Base-by-base conservation (phyloP, 2,888 invertebrate genomes). In the Lissonota sp. region DNA sequence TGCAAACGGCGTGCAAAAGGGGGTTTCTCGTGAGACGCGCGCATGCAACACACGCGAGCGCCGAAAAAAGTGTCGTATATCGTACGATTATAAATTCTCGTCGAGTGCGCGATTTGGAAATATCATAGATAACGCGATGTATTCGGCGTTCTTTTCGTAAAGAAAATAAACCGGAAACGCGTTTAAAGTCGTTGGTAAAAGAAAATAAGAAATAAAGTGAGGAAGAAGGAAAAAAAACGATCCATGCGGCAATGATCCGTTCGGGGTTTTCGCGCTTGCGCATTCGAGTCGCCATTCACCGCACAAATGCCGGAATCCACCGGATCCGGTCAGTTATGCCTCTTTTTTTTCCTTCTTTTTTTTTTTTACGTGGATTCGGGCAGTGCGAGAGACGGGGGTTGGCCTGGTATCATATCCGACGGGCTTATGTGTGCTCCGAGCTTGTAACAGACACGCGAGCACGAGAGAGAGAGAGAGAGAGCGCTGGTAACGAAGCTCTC, bases 401-500 rank as follows among this genome's bases (percentile, higher is more conserved):
- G 49, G 64, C 42, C 6, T 64, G 14, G 63, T 62, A 26, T 26
- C 53, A 53, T 14, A 53, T 14, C 14, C 53, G 6, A 44, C 42
- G 42, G 44, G 42, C 55, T 64, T 37, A 66, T 42, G 64, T 74
- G 74, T 55, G 40, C 60, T 58, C 40, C 60, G 60, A 69, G 67
- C 75, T 60, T 53, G 67, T 49, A 42, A 67, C 58, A n/a, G 42
- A 75, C 44, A 53, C 53, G 51, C 14, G 64, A 46, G 44, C n/a
- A 44, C 26, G 64, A 26, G 55, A 57, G 62, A 53, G 51, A 14
- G 63, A 6, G 64, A 39, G 49, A 39, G 46, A 14, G 49, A 46
- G 63, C 63, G 78, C 72, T 67, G 81, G 78, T 81, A 81, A 81
- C 74, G 74, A 75, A 78, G 74, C 62, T 74, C 78, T 71, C 74